Evolutionary conservation across 2,888 invertebrate genomes (phyloP), one percentile per base, ranked within the genome.

Genomic region (Rhodophaea formosa): DNA sequence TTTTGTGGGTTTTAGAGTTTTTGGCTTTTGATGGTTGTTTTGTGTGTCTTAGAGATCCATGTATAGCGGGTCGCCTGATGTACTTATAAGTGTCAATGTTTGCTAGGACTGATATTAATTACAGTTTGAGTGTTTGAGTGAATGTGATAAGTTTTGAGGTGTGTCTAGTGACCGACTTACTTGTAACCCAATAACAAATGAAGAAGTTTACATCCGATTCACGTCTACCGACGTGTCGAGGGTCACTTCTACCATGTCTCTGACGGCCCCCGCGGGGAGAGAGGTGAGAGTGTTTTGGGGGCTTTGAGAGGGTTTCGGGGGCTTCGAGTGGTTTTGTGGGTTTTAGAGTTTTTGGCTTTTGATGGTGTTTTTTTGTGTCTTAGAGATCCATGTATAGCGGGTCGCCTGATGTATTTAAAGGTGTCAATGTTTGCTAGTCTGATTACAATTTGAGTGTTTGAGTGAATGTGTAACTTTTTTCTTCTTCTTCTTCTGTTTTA

Each of bases 101-200:
- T n/a, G n/a, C n/a, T n/a, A n/a, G n/a, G n/a, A n/a, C n/a, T n/a
- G n/a, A n/a, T n/a, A n/a, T n/a, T n/a, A n/a, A n/a, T n/a, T n/a
- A n/a, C n/a, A n/a, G n/a, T n/a, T n/a, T n/a, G n/a, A n/a, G n/a
- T n/a, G n/a, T n/a, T n/a, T n/a, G n/a, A n/a, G n/a, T n/a, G n/a
- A n/a, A n/a, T n/a, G n/a, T n/a, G n/a, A n/a, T n/a, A n/a, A n/a
- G n/a, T n/a, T n/a, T n/a, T n/a, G n/a, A n/a, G n/a, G n/a, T n/a
- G n/a, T n/a, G n/a, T n/a, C n/a, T n/a, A n/a, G n/a, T n/a, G n/a
- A n/a, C n/a, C n/a, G n/a, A n/a, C n/a, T n/a, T n/a, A n/a, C n/a
- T n/a, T n/a, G n/a, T n/a, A 74, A 77, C 69, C 75, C 81, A 52
- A 72, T 85, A 12, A 83, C 84, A 0, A 90, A 90, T 58, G 88